A percentile compares a stretch with the other conserved stretches of the same genome.
Evolutionary conservation across 2,113 vertebrate genomes (phyloP).

Genomic region (Lota lota): DNA sequence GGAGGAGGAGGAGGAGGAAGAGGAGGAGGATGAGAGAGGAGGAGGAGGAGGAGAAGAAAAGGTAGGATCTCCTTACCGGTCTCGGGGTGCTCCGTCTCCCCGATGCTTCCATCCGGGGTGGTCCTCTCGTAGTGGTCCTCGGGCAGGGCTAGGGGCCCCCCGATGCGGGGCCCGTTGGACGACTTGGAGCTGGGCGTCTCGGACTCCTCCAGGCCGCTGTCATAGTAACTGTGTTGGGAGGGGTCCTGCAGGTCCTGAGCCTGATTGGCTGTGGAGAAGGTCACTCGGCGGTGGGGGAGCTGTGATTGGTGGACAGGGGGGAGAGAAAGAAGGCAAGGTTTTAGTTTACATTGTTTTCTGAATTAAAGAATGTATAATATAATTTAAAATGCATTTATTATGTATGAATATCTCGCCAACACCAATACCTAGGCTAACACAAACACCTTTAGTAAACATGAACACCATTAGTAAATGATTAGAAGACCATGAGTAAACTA

Average conservation of each 20-base stretch:
- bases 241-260: conserved; percentile 83
- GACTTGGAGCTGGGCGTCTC: conserved; percentile 82
- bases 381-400: too few relatives aligned
- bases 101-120: conserved; percentile 84
- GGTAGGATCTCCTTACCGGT: conserved; percentile 64
- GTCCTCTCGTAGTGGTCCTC: conserved; percentile 55
- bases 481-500: too few relatives aligned
- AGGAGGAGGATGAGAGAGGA: not conserved
- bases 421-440: too few relatives aligned
- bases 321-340: conserved; percentile 6
- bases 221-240: conserved; percentile 73
- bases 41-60: not conserved
- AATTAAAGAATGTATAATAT: too few relatives aligned
- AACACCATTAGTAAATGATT: too few relatives aligned
- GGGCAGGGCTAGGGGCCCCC: conserved; percentile 79
- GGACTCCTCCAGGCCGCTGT: conserved; percentile 7
- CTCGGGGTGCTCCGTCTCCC: conserved; percentile 85
- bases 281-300: conserved; percentile 86
- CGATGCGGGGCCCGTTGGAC: conserved; percentile 79
- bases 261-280: conserved; percentile 84
- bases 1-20: not conserved
- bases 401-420: too few relatives aligned
- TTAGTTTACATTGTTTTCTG: too few relatives aligned
- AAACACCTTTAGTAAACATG: too few relatives aligned
- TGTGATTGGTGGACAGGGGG: conserved; percentile 34